phyloP scores from a whole-genome alignment of 2,888 invertebrate genomes.

The Malthinus seriepunctatus region DNA sequence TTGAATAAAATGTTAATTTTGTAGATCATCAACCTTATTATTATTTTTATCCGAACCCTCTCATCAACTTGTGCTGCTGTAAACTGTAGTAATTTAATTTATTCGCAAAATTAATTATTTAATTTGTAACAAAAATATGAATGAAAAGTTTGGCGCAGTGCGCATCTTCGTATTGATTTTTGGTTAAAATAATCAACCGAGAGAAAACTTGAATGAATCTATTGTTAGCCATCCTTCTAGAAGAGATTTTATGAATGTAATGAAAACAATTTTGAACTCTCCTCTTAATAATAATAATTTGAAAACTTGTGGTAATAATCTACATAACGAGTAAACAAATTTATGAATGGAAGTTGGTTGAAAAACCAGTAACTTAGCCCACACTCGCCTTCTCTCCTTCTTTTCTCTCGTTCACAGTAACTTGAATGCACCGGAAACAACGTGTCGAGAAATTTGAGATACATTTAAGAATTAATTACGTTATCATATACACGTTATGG shows the following conservation, averaged over 20 bases:
- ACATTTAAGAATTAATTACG: conserved; percentile 21
- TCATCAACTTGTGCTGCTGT: no score
- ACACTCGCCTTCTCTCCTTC: no score
- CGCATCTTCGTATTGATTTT: conserved; percentile 21
- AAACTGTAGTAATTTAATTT: conserved; percentile 15
- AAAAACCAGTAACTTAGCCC: conserved; percentile 18
- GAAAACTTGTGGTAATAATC: conserved; percentile 11
- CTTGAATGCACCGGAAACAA: conserved; percentile 22
- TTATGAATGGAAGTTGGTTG: conserved; percentile 21
- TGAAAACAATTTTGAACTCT: conserved; percentile 9
- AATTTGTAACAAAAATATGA: conserved; percentile 12
- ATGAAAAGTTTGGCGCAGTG: conserved; percentile 8
- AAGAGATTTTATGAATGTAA: conserved; percentile 9
- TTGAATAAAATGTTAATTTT: not conserved
- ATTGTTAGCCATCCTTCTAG: conserved; percentile 2
- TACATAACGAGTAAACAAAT: conserved; percentile 10
- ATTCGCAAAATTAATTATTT: conserved; percentile 8
- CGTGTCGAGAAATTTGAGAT: conserved; percentile 16
- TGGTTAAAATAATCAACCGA: not conserved
- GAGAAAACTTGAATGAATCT: conserved; percentile 21
- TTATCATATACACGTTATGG: conserved; percentile 14
- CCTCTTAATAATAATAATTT: conserved; percentile 7
- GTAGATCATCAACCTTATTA: not conserved
- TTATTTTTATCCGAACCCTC: no score
- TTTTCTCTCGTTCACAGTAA: not conserved